Conservation (phyloP, 2,888 invertebrate genomes). For the Digitonthophagus gazella region DNA sequence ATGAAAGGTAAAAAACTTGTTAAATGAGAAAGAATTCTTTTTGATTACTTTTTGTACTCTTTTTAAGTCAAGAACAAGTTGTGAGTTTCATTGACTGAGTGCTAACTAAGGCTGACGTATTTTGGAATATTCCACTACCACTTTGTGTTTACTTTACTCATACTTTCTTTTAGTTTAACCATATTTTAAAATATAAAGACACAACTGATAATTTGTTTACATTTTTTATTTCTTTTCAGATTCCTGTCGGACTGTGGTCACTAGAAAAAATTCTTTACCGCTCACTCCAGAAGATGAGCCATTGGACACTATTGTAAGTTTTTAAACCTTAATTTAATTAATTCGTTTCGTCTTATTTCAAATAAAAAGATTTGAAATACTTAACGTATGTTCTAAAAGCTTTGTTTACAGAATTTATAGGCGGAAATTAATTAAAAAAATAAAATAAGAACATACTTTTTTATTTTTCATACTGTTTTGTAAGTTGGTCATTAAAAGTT, state of each 20-base stretch:
- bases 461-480: too few species aligned
- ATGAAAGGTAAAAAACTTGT: background rate
- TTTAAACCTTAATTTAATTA: background rate
- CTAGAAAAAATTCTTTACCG: conserved; percentile 67
- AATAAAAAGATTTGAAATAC: too few species aligned
- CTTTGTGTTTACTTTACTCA: background rate
- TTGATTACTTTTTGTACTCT: background rate
- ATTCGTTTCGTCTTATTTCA: too few species aligned
- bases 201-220: background rate
- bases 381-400: too few species aligned
- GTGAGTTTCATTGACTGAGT: background rate
- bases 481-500: too few species aligned
- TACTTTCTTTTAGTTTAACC: conserved; percentile 2
- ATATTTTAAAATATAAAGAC: background rate
- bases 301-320: conserved; percentile 67
- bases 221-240: conserved; percentile 48
- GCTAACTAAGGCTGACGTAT: background rate
- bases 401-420: too few species aligned
- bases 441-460: too few species aligned
- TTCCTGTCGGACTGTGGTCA: conserved; percentile 57
- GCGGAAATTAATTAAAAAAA: too few species aligned
- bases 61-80: background rate
- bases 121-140: background rate
- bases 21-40: too few species aligned
- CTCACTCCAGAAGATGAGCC: conserved; percentile 71